Base-by-base conservation (phyloP, 2,797 vertebrate genomes). In the Tauraco hartlaubi region DNA sequence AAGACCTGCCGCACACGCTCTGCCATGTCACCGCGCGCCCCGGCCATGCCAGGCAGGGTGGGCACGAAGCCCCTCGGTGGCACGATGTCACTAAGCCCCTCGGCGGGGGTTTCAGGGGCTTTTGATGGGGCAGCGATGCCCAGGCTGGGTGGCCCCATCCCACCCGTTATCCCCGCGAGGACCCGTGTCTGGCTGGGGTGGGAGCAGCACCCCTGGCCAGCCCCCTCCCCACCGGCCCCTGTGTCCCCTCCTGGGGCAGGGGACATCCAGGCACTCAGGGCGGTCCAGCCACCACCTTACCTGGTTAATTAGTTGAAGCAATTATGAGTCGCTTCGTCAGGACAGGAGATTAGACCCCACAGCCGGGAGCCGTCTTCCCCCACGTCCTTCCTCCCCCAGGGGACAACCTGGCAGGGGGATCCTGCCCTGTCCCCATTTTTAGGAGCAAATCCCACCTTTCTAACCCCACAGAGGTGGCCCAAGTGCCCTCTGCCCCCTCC, bases 241-340 rank as follows among this genome's bases (percentile, higher is more conserved):
- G 26, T 16, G 46, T 29, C 17, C 26, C 88, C 39, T 14, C 12
- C 39, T 14, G 39, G 39, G 16, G 44, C 15, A 73, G 37, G 59
- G 51, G 76, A 88, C 55, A 84, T 19, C 23, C 56, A 71, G 44
- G 29, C 2, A 0, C 28, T 1, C 4, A 2, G 19, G 20, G 19
- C 0, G 1, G 8, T 49, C 41, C 55, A 58, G 43, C 37, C 72
- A 61, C 12, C 9, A 5, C 31, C 55, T 46, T 55, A 44, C 66
- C 51, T 63, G 31, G 5, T 87, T 94, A 92, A 96, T 78, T 80
- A 75, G 44, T 81, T 68, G 3, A 90, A 81, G 86, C 5, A 26
- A 92, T 91, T 62, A 92, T 2, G 11, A 64, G 29, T 54, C 52
- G 66, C 78, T 80, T 87, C 17, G 11, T 76, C 39, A 63, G 55